Percentiles rank a stretch among this genome's conserved stretches.
Conservation (phyloP, 2,113 vertebrate species). For the Nanger granti region DNA sequence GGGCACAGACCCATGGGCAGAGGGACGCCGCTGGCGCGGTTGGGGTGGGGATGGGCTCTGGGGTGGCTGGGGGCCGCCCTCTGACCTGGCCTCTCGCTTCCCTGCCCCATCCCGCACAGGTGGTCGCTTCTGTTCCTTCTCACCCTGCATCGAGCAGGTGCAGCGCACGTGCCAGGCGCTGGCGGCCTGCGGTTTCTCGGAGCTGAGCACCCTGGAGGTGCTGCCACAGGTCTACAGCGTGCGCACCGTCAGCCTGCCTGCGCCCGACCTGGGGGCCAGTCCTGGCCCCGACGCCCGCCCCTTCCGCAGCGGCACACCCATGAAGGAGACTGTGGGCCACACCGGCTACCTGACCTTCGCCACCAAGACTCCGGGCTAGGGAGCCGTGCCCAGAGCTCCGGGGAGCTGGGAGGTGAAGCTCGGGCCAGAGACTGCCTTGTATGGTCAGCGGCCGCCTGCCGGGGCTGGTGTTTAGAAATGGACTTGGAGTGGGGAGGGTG, state of each 20-base stretch:
- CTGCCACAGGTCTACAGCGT: slow-evolving; percentile 90
- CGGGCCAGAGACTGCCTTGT: slow-evolving; percentile 74
- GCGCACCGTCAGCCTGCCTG: slow-evolving; percentile 84
- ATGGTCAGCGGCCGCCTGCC: slow-evolving; percentile 70
- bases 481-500: not conserved
- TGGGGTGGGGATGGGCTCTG: no score
- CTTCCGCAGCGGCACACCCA: slow-evolving; percentile 86
- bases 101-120: slow-evolving; percentile 74
- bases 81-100: not conserved
- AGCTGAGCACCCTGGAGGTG: slow-evolving; percentile 93
- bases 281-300: slow-evolving; percentile 62
- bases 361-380: slow-evolving; percentile 87
- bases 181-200: slow-evolving; percentile 84
- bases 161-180: slow-evolving; percentile 90
- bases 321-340: slow-evolving; percentile 91
- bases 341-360: slow-evolving; percentile 98
- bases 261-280: slow-evolving; percentile 88
- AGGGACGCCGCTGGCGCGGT: no score
- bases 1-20: accelerated
- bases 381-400: not conserved
- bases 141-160: slow-evolving; percentile 97
- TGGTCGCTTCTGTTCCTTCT: slow-evolving; percentile 95
- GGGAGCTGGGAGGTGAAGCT: not conserved
- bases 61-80: no score
- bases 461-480: slow-evolving; percentile 57